These are phyloP conservation scores for Erythrolamprus reginae DNA, from an alignment of 2,113 vertebrate species.

Conservation along the genomic window DNA sequence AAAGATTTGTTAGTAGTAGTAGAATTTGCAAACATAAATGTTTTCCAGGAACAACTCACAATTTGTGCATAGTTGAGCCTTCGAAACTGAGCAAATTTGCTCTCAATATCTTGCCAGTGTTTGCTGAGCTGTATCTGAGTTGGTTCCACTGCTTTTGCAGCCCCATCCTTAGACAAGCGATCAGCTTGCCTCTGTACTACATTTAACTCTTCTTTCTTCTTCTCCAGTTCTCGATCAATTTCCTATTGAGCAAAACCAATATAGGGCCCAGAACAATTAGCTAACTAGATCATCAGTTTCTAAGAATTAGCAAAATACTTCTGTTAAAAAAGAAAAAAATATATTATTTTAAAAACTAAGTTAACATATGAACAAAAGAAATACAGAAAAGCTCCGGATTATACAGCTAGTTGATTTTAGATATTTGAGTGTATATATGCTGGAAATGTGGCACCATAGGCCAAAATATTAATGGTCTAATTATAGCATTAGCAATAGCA, in stretches of 20 bases:
- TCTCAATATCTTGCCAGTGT: conserved; percentile 94
- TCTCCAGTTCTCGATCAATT: conserved; percentile 90
- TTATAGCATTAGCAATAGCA: too few relatives aligned
- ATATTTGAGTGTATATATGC: not conserved
- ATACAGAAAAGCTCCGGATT: conserved; percentile 35
- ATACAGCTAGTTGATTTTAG: conserved; percentile 24
- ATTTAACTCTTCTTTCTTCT: conserved; percentile 95
- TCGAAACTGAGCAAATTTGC: conserved; percentile 92
- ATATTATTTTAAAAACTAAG: conserved; percentile 49
- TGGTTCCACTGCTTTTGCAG: conserved; percentile 92
- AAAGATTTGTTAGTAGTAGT: conserved; percentile 74
- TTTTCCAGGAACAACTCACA: conserved; percentile 89
- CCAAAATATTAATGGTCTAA: conserved; percentile 26
- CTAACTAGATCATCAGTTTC: conserved; percentile 70
- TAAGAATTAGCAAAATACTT: conserved; percentile 68
- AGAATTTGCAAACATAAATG: conserved; percentile 72
- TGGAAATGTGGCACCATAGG: conserved; percentile 40
- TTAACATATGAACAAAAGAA: conserved; percentile 51
- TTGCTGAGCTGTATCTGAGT: conserved; percentile 92
- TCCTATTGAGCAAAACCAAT: conserved; percentile 94
- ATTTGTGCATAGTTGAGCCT: conserved; percentile 89
- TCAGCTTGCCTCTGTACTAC: conserved; percentile 91
- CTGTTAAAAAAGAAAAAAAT: conserved; percentile 42
- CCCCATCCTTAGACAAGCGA: conserved; percentile 90
- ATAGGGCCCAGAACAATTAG: conserved; percentile 81